Evolutionary conservation across 1,140 invertebrate genomes (phyloP), one percentile per base, ranked within the genome.

Genomic region (Limonius californicus): DNA sequence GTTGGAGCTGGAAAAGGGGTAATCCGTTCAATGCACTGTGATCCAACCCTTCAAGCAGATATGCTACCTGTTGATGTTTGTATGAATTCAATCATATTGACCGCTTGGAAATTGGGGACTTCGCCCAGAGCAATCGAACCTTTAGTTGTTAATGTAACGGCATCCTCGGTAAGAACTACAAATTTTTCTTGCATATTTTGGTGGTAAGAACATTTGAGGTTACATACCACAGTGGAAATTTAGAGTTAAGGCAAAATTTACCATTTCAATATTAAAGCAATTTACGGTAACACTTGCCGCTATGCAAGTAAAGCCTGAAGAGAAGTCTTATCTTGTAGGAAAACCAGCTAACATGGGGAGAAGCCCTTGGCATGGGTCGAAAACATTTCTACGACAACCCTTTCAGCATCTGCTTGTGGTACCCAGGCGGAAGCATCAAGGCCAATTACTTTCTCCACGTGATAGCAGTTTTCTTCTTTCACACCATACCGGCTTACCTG

Each of bases 61-160:
- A 80, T 92, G 0, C 85, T 95, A 16, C 90, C 92, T 0, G 91
- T 95, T 0, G 92, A 95, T 74, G 81, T 89, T 30, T 85, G 87
- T 0, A 87, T 88, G 15, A 94, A 93, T 71, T 84, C 86, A 14
- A 84, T 94, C 65, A 87, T 95, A 55, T 79, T 89, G 1, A 82
- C 88, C 7, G 90, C 87, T 1, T 91, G 87, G 79, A 79, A 86
- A 71, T 81, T 83, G 19, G 81, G 83, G n/a, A 72, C 79, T 63
- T 53, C 55, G 23, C 23, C 68, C 79, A 71, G 64, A 64, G 18
- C 67, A 63, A 45, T 45, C 11, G 56, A 55, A 50, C 66, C 66
- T 11, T 11, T 63, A 7, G 64, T 68, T 7, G 42, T 66, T 11
- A 62, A 68, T 53, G 39, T 68, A 18, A 65, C 66, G 1, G 14